phyloP scores from a whole-genome alignment of 2,113 vertebrate genomes.

The Psilopogon haemacephalus region DNA sequence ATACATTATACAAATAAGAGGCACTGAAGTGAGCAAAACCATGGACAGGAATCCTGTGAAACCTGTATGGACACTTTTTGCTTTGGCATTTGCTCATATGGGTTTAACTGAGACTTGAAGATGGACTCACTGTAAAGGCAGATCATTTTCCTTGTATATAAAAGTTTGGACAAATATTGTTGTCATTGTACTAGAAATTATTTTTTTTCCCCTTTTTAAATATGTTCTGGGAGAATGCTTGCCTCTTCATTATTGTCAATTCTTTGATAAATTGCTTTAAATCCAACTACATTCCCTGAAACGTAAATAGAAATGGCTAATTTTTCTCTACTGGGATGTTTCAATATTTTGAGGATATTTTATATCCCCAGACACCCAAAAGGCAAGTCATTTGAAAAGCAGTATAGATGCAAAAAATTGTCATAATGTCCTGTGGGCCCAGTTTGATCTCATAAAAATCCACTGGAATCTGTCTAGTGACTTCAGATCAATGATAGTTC shows the following conservation, averaged over 20 bases:
- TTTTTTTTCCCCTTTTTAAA: neutral
- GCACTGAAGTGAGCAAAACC: neutral
- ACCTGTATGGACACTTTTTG: neutral
- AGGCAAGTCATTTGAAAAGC: neutral
- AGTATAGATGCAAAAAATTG: constrained; percentile 5
- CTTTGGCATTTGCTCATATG: neutral
- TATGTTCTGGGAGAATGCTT: neutral
- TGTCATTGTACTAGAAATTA: neutral
- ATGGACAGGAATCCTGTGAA: neutral
- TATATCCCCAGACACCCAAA: neutral
- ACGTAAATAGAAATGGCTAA: neutral
- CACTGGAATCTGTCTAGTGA: constrained; percentile 16
- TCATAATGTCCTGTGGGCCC: constrained; percentile 1
- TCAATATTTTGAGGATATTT: constrained; percentile 33
- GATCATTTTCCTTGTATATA: neutral
- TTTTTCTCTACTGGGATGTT: neutral
- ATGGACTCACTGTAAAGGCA: neutral
- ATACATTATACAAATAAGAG: neutral
- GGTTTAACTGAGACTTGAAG: neutral
- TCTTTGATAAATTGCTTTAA: neutral
- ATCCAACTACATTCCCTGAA: neutral
- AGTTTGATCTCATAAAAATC: constrained; percentile 37
- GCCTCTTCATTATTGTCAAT: neutral
- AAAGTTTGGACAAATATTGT: neutral
- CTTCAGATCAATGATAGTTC: neutral